Percentiles rank a stretch among this genome's conserved stretches.
Evolutionary conservation across 2,113 vertebrate species (phyloP).

Genomic region (Cyprinodon variegatus): DNA sequence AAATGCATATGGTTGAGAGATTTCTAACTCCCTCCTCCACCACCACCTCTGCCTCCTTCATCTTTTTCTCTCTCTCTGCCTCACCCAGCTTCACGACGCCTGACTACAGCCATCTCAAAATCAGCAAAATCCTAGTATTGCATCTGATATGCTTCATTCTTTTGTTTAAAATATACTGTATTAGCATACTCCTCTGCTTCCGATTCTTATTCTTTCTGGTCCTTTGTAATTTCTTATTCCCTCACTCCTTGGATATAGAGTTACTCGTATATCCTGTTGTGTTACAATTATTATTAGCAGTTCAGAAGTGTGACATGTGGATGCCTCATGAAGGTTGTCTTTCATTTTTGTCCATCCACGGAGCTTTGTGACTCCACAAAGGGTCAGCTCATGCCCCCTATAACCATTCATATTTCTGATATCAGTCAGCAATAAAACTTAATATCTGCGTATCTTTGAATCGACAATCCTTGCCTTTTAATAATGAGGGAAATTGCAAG

Average conservation of each 20-base stretch:
- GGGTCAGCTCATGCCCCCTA: conserved; percentile 65
- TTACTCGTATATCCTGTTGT: conserved; percentile 53
- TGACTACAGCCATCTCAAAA: conserved; percentile 49
- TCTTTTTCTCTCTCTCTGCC: conserved; percentile 20
- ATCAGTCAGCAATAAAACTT: conserved; percentile 69
- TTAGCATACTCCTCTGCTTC: conserved; percentile 36
- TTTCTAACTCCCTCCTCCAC: conserved; percentile 56
- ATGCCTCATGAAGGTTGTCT: conserved; percentile 47
- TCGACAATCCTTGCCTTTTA: conserved; percentile 63
- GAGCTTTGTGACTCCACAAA: conserved; percentile 44
- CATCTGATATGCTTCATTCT: conserved; percentile 39
- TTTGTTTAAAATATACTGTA: conserved; percentile 57
- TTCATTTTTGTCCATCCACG: conserved; percentile 50
- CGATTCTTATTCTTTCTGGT: conserved; percentile 11
- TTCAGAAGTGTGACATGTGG: conserved; percentile 58
- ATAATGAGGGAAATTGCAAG: conserved; percentile 71
- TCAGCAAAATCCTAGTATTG: conserved; percentile 55
- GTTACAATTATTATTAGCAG: conserved; percentile 52
- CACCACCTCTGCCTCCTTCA: not conserved
- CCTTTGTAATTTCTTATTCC: conserved; percentile 51
- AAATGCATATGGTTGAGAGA: conserved; percentile 61
- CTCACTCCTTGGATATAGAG: conserved; percentile 39
- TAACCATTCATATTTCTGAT: conserved; percentile 74
- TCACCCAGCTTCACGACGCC: conserved; percentile 39
- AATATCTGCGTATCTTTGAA: conserved; percentile 66